phyloP scores from a whole-genome alignment of 1,140 invertebrate genomes.

The roundworm (Caenorhabditis elegans) region DNA sequence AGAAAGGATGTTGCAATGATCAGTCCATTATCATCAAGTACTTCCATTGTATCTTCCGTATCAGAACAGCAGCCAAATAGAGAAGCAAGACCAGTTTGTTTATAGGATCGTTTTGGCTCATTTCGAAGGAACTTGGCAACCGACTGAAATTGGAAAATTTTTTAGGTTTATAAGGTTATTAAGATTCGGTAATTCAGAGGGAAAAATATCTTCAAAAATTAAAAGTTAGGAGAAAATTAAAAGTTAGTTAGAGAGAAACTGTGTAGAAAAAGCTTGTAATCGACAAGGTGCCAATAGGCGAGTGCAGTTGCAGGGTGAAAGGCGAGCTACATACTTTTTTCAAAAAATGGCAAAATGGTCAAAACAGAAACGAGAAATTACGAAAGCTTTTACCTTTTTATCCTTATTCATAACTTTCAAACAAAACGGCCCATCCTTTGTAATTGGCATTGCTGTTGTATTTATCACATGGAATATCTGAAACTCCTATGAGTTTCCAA shows the following conservation, averaged over 20 bases:
- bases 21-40: background rate
- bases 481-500: background rate
- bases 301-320: no score
- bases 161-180: no score
- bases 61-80: conserved; percentile 8
- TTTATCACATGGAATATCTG: background rate
- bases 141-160: background rate
- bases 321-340: no score
- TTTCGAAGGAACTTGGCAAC: background rate
- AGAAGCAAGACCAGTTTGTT: background rate
- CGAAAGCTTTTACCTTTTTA: background rate
- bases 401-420: conserved; percentile 1
- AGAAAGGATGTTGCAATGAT: background rate
- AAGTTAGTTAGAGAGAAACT: no score
- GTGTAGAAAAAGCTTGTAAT: no score
- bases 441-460: background rate
- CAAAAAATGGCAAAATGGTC: no score
- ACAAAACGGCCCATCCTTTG: conserved; percentile 10
- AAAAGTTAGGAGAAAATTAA: no score
- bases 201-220: no score
- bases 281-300: no score
- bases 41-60: conserved; percentile 14
- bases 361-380: no score
- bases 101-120: background rate
- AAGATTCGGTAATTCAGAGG: no score